phyloP scores from a whole-genome alignment of 2,888 invertebrate genomes.

The Lobophora halterata region DNA sequence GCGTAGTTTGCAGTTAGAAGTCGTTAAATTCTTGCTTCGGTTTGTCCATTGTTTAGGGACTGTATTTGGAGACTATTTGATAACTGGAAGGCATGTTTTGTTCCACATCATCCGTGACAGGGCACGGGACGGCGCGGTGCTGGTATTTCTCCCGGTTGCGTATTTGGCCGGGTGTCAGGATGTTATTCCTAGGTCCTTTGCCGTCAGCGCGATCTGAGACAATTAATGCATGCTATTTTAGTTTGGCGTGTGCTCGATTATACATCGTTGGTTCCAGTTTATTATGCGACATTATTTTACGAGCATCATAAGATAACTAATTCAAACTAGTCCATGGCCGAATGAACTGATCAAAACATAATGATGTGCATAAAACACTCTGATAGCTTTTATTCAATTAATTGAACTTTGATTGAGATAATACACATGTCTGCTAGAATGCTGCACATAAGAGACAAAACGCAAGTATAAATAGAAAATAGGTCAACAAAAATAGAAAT shows the following conservation, averaged over 20 bases:
- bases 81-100: too few relatives aligned
- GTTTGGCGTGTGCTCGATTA: conserved; percentile 7
- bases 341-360: too few relatives aligned
- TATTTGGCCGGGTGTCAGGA: conserved; percentile 45
- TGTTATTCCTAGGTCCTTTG: conserved; percentile 34
- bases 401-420: too few relatives aligned
- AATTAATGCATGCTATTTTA: conserved; percentile 11
- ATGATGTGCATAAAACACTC: too few relatives aligned
- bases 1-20: conserved; percentile 5
- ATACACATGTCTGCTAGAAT: too few relatives aligned
- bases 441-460: too few relatives aligned
- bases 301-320: background rate
- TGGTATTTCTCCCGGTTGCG: conserved; percentile 25
- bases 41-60: conserved; percentile 9
- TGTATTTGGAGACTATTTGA: conserved; percentile 9
- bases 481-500: too few relatives aligned
- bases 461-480: too few relatives aligned
- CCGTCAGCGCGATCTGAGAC: conserved; percentile 20
- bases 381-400: too few relatives aligned
- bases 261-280: background rate
- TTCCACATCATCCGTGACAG: too few relatives aligned
- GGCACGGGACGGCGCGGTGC: conserved; percentile 5
- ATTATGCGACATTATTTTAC: background rate
- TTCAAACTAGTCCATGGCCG: too few relatives aligned
- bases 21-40: conserved; percentile 5